A percentile compares a stretch with the other conserved stretches of the same genome.
Conservation (phyloP, 2,113 vertebrate species). For the Pteruthius melanotis region DNA sequence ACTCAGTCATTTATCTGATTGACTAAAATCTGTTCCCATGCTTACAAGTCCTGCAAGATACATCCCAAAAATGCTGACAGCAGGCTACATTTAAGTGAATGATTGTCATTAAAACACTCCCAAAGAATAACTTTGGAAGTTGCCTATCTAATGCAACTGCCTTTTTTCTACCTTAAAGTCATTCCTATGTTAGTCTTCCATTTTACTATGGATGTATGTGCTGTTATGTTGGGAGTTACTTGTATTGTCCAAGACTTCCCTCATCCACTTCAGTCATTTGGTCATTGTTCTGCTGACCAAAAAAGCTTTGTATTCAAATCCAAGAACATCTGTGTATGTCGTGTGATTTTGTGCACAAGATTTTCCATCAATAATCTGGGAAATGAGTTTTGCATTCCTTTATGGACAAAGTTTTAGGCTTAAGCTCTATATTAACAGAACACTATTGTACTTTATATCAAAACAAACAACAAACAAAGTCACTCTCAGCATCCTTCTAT, state of each 20-base stretch:
- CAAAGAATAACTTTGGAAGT: background rate
- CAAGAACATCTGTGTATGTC: background rate
- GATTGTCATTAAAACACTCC: background rate
- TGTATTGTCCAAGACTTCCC: background rate
- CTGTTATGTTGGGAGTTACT: background rate
- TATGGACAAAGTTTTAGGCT: background rate
- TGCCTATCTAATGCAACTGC: background rate
- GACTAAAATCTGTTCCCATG: background rate
- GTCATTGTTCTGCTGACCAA: background rate
- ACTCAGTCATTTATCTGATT: background rate
- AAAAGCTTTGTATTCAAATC: background rate
- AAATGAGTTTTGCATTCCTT: background rate
- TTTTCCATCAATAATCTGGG: background rate
- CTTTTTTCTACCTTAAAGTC: background rate
- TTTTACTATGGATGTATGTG: background rate
- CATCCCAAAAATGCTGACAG: background rate
- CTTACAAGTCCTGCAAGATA: background rate
- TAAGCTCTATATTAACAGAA: background rate
- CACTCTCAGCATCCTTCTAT: background rate
- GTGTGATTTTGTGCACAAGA: background rate
- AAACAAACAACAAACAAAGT: background rate
- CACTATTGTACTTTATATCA: background rate
- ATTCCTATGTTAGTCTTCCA: background rate
- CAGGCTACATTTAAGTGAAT: background rate
- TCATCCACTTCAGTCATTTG: background rate